These are phyloP conservation scores for Drosophila recens DNA, from an alignment of 2,888 invertebrate species.

Conservation along the genomic window DNA sequence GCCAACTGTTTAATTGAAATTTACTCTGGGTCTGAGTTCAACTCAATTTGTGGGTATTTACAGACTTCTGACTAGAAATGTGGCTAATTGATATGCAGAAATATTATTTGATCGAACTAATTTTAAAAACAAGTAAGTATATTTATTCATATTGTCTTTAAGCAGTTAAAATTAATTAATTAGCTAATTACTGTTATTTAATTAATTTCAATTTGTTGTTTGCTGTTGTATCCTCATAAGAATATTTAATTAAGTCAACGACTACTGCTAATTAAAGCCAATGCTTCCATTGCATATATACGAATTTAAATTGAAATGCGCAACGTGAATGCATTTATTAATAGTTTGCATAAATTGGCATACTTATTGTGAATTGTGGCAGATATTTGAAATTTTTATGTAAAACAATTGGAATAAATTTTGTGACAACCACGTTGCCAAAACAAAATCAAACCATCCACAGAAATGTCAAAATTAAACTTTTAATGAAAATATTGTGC, in stretches of 20 bases:
- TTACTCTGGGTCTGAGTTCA: conserved; percentile 36
- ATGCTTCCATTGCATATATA: neutral
- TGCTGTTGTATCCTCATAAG: too few species aligned
- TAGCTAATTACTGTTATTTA: too few species aligned
- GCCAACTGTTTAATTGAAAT: conserved; percentile 74
- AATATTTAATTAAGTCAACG: conserved; percentile 40
- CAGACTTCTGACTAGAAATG: neutral
- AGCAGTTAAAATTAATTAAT: neutral
- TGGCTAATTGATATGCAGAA: neutral
- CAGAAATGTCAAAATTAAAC: neutral
- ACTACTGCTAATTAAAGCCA: conserved; percentile 44
- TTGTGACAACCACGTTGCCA: conserved; percentile 23
- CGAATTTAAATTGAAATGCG: conserved; percentile 57
- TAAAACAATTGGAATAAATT: conserved; percentile 47
- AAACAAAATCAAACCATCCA: neutral
- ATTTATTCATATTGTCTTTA: neutral
- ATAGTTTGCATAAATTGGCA: conserved; percentile 49
- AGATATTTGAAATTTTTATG: neutral
- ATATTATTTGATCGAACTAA: neutral
- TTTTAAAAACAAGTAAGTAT: neutral
- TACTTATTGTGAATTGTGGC: conserved; percentile 44
- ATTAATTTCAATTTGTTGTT: too few species aligned
- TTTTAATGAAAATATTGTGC: neutral
- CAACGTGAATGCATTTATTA: conserved; percentile 40
- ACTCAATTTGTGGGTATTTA: neutral